Conservation (phyloP, 2,888 invertebrate species). For the Eugnorisma glareosa region DNA sequence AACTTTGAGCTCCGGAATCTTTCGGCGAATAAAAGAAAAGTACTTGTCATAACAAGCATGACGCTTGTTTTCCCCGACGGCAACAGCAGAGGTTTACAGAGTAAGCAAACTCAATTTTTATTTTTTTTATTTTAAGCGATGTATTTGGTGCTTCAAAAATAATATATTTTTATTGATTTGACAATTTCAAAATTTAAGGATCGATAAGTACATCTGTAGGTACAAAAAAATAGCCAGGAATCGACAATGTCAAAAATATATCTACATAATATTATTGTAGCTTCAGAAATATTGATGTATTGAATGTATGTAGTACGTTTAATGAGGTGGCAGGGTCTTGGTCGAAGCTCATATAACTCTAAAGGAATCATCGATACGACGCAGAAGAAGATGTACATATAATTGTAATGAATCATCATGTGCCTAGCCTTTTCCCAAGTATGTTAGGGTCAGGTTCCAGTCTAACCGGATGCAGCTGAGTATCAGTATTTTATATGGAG, state of each 20-base stretch:
- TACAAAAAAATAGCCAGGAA: not conserved
- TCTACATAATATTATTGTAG: not conserved
- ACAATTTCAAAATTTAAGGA: not conserved
- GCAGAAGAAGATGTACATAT: not conserved
- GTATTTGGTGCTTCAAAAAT: not conserved
- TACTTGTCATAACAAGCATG: not conserved
- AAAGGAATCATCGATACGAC: not conserved
- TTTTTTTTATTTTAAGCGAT: not conserved
- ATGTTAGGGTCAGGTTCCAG: not conserved
- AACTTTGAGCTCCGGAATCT: constrained; percentile 7
- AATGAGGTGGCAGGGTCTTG: not conserved
- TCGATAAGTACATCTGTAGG: not conserved
- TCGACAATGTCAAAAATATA: not conserved
- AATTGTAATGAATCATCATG: too few species aligned
- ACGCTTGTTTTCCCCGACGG: not conserved
- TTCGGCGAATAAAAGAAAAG: not conserved
- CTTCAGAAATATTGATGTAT: not conserved
- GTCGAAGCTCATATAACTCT: not conserved
- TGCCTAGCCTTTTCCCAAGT: too few species aligned
- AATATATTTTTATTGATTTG: not conserved
- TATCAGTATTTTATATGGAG: too few species aligned
- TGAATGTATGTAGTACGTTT: not conserved
- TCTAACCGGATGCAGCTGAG: not conserved
- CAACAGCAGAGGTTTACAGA: not conserved
- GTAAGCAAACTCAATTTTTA: not conserved